phyloP scores from a whole-genome alignment of 2,888 invertebrate genomes.

The Eupithecia insigniata region DNA sequence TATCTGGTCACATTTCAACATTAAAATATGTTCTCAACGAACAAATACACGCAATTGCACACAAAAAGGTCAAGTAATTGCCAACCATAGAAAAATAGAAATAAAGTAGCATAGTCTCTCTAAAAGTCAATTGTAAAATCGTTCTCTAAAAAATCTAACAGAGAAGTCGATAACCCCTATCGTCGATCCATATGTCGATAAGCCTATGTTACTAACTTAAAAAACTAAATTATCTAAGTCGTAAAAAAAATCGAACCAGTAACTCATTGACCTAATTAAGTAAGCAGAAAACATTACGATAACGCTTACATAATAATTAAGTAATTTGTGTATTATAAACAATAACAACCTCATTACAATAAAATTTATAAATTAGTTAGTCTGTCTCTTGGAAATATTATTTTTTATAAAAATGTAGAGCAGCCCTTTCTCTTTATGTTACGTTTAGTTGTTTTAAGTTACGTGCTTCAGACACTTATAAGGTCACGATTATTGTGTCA shows the following conservation, averaged over 20 bases:
- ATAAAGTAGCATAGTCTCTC: too few relatives aligned
- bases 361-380: not conserved
- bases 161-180: not conserved
- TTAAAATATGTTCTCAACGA: too few relatives aligned
- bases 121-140: too few relatives aligned
- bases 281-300: not conserved
- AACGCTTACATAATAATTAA: slow-evolving; percentile 14
- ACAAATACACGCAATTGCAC: too few relatives aligned
- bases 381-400: slow-evolving; percentile 6
- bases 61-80: too few relatives aligned
- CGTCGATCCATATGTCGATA: too few relatives aligned
- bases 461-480: not conserved
- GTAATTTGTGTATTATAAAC: slow-evolving; percentile 16
- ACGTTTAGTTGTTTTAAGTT: not conserved
- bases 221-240: not conserved
- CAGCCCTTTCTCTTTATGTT: slow-evolving; percentile 11
- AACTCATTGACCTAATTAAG: not conserved
- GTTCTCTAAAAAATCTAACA: too few relatives aligned
- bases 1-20: too few relatives aligned
- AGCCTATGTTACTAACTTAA: not conserved
- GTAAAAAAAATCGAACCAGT: not conserved
- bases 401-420: not conserved
- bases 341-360: slow-evolving; percentile 8
- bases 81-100: too few relatives aligned
- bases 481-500: not conserved